These are phyloP conservation scores for Engraulis encrasicolus DNA, from an alignment of 2,113 vertebrate genomes.

Conservation along the genomic window DNA sequence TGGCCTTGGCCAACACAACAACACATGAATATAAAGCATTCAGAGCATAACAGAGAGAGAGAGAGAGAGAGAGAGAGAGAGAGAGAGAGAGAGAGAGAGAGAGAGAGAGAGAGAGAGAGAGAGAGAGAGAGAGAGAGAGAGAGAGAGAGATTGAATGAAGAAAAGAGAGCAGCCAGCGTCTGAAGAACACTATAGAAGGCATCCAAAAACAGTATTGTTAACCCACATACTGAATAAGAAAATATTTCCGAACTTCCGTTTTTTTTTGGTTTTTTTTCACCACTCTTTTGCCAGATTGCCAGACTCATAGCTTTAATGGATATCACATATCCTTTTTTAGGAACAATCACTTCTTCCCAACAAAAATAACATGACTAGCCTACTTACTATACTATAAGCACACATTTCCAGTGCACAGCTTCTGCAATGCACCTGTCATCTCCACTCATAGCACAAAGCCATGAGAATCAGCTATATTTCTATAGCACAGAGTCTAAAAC, in stretches of 20 bases:
- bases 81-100: too few relatives aligned
- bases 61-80: too few relatives aligned
- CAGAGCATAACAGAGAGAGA: too few relatives aligned
- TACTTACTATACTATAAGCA: too few relatives aligned
- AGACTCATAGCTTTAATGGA: background rate
- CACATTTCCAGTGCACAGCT: background rate
- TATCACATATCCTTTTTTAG: background rate
- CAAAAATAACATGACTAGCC: background rate
- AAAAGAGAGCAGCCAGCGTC: background rate
- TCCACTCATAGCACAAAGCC: background rate
- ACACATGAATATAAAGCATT: slow-evolving; percentile 2
- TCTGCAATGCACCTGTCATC: background rate
- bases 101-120: too few relatives aligned
- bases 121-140: too few relatives aligned
- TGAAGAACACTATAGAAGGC: background rate
- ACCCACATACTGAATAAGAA: background rate
- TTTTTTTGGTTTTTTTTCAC: background rate
- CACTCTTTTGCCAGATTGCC: background rate
- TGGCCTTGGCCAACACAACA: background rate
- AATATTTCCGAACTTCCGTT: background rate
- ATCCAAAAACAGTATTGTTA: slow-evolving; percentile 8
- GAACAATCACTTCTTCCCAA: background rate
- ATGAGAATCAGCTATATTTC: background rate
- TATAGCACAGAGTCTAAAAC: background rate
- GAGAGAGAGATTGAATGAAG: too few relatives aligned